Percentiles rank a stretch among this genome's conserved stretches.
Evolutionary conservation across 2,888 invertebrate genomes (phyloP).

Genomic region (Archaeoteleia sp.): DNA sequence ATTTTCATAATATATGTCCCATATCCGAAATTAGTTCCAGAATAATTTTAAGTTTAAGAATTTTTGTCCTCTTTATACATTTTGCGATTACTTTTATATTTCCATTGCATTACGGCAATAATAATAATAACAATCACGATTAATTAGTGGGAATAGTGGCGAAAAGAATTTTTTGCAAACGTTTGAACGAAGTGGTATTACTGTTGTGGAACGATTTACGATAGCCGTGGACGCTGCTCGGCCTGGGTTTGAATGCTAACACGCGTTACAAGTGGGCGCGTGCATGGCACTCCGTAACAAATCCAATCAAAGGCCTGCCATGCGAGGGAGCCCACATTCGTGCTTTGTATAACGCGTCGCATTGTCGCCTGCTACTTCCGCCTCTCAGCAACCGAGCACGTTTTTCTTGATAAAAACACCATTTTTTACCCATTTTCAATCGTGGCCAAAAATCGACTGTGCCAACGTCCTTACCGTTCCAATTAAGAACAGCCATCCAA

Average conservation of each 20-base stretch:
- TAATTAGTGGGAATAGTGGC: too few species aligned
- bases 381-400: not conserved
- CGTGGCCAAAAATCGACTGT: too few species aligned
- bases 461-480: too few species aligned
- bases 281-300: slow-evolving; percentile 64
- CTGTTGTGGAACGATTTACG: slow-evolving; percentile 61
- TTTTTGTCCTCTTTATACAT: too few species aligned
- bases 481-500: too few species aligned
- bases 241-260: slow-evolving; percentile 61
- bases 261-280: slow-evolving; percentile 63
- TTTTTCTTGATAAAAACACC: not conserved
- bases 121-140: too few species aligned
- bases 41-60: too few species aligned
- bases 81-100: too few species aligned
- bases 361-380: slow-evolving; percentile 12
- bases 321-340: slow-evolving; percentile 27
- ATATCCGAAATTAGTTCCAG: too few species aligned
- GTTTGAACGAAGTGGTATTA: not conserved
- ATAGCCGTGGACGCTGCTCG: slow-evolving; percentile 59
- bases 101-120: too few species aligned
- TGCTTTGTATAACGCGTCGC: slow-evolving; percentile 11
- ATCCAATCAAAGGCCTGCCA: slow-evolving; percentile 69
- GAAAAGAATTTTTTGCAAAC: too few species aligned
- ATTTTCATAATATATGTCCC: too few species aligned
- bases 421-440: slow-evolving; percentile 13